Evolutionary conservation across 2,888 invertebrate species (phyloP).

Genomic region (Chrysina gloriosa): DNA sequence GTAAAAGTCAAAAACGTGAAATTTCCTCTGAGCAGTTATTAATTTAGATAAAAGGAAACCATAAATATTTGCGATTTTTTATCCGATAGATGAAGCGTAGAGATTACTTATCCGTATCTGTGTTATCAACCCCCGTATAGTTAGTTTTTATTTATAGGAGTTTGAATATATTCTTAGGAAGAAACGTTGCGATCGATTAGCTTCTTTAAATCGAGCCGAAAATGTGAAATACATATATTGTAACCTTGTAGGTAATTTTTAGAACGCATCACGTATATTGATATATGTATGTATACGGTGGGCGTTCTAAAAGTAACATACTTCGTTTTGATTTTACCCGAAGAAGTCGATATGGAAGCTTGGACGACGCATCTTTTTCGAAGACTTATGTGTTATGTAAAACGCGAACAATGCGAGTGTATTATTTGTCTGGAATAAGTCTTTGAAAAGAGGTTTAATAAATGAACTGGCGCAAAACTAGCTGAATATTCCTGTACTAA

Average conservation of each 20-base stretch:
- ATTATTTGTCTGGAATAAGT: too few species aligned
- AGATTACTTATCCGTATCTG: not conserved
- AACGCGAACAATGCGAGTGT: too few species aligned
- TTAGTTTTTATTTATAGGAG: not conserved
- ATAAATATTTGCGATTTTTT: too few species aligned
- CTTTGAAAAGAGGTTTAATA: too few species aligned
- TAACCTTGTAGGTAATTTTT: not conserved
- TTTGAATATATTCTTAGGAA: not conserved
- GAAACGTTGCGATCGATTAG: too few species aligned
- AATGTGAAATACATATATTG: too few species aligned
- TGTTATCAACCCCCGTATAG: too few species aligned
- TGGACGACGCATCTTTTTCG: not conserved
- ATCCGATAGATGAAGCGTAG: conserved; percentile 1
- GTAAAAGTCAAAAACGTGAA: conserved; percentile 66
- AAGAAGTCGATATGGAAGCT: not conserved
- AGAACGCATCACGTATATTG: not conserved
- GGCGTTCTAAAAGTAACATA: not conserved
- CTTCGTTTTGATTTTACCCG: not conserved
- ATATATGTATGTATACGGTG: not conserved
- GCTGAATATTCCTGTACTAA: too few species aligned
- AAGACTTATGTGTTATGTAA: too few species aligned
- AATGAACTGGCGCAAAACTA: too few species aligned
- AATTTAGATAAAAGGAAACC: too few species aligned
- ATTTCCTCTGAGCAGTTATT: not conserved
- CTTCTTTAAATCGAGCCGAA: too few species aligned